Base-by-base conservation (phyloP, 2,888 invertebrate genomes). In the Phyllotreta striolata region DNA sequence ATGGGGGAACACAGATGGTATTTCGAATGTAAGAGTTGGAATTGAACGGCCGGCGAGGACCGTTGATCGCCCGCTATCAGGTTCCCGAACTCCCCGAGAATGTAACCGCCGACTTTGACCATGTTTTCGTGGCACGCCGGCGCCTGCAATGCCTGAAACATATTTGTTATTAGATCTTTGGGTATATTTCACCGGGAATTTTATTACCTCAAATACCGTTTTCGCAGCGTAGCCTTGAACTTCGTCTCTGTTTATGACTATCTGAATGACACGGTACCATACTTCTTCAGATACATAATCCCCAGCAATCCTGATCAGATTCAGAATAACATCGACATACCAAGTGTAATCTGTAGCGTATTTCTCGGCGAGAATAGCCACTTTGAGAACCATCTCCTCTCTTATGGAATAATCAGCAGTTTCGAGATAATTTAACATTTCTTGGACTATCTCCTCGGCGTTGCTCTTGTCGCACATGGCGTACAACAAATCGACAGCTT, bases 381-480 rank as follows among this genome's bases (percentile, higher is more conserved):
- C 98, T 84, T 99, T 99, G 55, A 99, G 85, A 41, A 99, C 99
- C 99, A 99, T 99, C 85, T 99, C 99, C 84, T 99, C 99, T 72
- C 99, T 88, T 75, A 99, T 99, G 34, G 98, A 98, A 83, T 99
- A 99, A 83, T 99, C 99, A 62, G 99, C 99, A 24, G 98, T 97
- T 85, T 99, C 99, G 73, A 99, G 85, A 81, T 99, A 99, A 79
- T 96, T 94, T 73, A 99, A 85, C 99, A 99, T 99, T 84, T 99
- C 99, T 79, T 96, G 96, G 5, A 99, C 99, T 80, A 99, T 99
- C 85, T 98, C 97, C 82, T 97, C 97, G 14, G 98, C 97, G 84
- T 99, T 99, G 72, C 95, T 95, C 79, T 97, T 93, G 83, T 99
- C 99, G 84, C 99, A 99, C 99, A 99, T 99, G 44, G 99, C 99